Percentiles rank a stretch among this genome's conserved stretches.
phyloP scores from a whole-genome alignment of 2,888 invertebrate genomes.

The Apoda limacodes region DNA sequence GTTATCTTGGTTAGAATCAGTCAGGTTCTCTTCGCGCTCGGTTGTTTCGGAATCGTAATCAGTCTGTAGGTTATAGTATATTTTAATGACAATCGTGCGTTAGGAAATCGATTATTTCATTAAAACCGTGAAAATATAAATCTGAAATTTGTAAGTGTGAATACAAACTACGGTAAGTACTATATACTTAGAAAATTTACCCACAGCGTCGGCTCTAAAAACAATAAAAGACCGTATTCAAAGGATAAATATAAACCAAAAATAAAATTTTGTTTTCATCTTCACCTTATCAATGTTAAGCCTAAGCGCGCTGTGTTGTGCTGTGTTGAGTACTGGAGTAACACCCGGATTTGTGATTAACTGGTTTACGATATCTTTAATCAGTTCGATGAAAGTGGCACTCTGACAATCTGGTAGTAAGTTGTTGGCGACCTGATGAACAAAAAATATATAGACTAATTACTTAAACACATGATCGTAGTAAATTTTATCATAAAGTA shows the following conservation, averaged over 20 bases:
- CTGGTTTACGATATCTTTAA: conserved; percentile 87
- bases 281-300: conserved; percentile 57
- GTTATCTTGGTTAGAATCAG: conserved; percentile 66
- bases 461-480: too few species aligned
- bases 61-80: conserved; percentile 31
- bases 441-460: neutral
- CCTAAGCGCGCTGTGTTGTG: conserved; percentile 41
- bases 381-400: conserved; percentile 83
- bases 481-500: too few species aligned
- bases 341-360: conserved; percentile 82
- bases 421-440: conserved; percentile 77
- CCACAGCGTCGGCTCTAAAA: too few species aligned
- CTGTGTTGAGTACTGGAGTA: conserved; percentile 70
- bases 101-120: neutral
- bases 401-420: conserved; percentile 82
- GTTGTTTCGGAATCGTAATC: conserved; percentile 65
- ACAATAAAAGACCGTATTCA: too few species aligned
- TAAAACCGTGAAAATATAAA: too few species aligned
- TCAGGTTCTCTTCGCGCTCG: conserved; percentile 62
- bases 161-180: too few species aligned
- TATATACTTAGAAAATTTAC: too few species aligned
- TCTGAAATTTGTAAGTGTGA: too few species aligned
- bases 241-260: too few species aligned
- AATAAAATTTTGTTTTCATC: too few species aligned
- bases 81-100: neutral